Evolutionary conservation across 1,140 invertebrate genomes (phyloP).

Genomic region (Ooceraea biroi): DNA sequence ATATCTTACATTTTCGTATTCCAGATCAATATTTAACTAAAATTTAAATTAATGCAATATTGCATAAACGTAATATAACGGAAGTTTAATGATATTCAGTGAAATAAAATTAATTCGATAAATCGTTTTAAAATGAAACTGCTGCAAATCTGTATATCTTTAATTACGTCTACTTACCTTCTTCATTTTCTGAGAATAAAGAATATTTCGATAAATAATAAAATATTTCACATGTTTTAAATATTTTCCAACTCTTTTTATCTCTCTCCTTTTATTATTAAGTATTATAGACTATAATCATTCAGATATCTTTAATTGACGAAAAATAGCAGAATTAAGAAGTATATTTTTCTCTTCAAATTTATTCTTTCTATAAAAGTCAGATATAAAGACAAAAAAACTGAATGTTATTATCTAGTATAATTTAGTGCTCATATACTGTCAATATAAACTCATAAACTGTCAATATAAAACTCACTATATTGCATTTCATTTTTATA

Average conservation of each 20-base stretch:
- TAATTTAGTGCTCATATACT: not conserved
- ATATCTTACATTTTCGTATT: not conserved
- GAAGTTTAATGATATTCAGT: not conserved
- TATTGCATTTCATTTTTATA: not conserved
- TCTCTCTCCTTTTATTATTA: not conserved
- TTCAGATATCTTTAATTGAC: not conserved
- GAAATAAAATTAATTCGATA: not conserved
- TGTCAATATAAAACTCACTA: not conserved
- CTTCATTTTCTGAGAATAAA: not conserved
- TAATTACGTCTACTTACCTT: not conserved
- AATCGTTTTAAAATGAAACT: not conserved
- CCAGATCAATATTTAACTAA: conserved; percentile 19
- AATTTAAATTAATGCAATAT: not conserved
- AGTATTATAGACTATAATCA: too few relatives aligned
- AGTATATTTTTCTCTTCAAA: not conserved
- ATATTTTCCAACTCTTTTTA: not conserved
- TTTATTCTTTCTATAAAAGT: not conserved
- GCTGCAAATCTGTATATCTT: not conserved
- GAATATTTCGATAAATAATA: too few relatives aligned
- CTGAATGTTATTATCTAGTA: not conserved
- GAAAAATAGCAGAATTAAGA: not conserved
- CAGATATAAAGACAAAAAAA: not conserved
- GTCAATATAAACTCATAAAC: too few relatives aligned
- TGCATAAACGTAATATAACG: not conserved
- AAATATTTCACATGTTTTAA: not conserved